Evolutionary conservation across 2,113 vertebrate species (phyloP).

Genomic region (Athene noctua): DNA sequence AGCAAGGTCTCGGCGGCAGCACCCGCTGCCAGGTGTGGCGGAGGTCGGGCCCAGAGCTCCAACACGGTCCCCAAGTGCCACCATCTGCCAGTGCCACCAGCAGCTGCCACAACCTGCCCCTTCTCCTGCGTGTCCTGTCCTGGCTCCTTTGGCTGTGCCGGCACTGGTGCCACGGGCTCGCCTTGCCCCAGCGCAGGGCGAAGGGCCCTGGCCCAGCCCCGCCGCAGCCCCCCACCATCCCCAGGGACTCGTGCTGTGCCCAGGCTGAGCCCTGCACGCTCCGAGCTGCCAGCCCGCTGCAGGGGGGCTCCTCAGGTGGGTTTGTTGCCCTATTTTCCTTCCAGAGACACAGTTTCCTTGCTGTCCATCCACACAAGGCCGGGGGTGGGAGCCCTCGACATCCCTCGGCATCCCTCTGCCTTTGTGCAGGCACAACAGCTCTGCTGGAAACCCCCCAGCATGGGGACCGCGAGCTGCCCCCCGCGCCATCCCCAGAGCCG

Average conservation of each 20-base stretch:
- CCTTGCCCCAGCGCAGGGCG: fast-evolving
- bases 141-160: not conserved
- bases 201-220: not conserved
- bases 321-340: not conserved
- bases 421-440: not conserved
- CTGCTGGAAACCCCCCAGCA: not conserved
- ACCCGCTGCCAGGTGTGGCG: not conserved
- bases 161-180: not conserved
- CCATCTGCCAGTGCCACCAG: not conserved
- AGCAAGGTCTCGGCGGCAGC: not conserved
- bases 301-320: fast-evolving
- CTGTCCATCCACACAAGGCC: not conserved
- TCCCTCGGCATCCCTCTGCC: not conserved
- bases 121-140: not conserved
- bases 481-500: fast-evolving
- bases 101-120: not conserved
- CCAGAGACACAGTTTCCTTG: fast-evolving
- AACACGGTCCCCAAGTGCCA: not conserved
- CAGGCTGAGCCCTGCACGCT: not conserved
- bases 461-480: fast-evolving
- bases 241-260: fast-evolving
- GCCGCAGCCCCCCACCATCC: fast-evolving
- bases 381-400: not conserved
- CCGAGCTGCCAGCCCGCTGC: fast-evolving
- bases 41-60: not conserved